Evolutionary conservation across 2,888 invertebrate species (phyloP), one percentile per base, ranked within the genome.

Genomic region (Phyto melanocephala): DNA sequence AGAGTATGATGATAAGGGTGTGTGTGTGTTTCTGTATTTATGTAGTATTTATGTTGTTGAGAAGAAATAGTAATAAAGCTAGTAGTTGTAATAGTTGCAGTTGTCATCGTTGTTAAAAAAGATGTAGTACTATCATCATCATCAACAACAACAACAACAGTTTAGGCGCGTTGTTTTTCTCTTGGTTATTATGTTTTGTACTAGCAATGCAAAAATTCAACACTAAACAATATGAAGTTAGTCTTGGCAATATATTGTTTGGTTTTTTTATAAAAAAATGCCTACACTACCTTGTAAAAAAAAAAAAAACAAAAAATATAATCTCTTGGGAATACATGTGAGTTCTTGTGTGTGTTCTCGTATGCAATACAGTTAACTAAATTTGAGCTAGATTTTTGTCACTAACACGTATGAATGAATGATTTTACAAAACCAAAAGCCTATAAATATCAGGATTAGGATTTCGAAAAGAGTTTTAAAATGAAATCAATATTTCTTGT

Each of bases 51-150:
- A 58, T 75, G 45, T 20, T 60, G 60, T 45, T 35, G 35, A 28
- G 11, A 37, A 76, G 40, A 52, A 40, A 52, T 42, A 22, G 50
- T 47, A 37, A 2, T 8, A 11, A 11, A 10, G 10, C 8, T 6
- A 11, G 37, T 67, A 20, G 60, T 63, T 62, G 62, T 56, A 37
- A 71, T 71, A 71, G 71, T 71, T 78, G 78, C 47, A 71, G 71
- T 79, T 79, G 78, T 79, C 71, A 71, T 72, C 71, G 35, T 52
- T 67, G 79, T 79, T 65, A 67, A 72, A 67, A 67, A 60, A 71
- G 56, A 71, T 78, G 78, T 58, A 42, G 52, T 68, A 42, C 42
- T 35, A 68, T 28, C 76, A 60, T 22, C 15, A 15, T 33, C 42
- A 56, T 3, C 40, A 63, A 22, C 17, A 62, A 10, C 20, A 72